phyloP scores from a whole-genome alignment of 2,113 vertebrate genomes.

The Pelecanoides urinatrix region DNA sequence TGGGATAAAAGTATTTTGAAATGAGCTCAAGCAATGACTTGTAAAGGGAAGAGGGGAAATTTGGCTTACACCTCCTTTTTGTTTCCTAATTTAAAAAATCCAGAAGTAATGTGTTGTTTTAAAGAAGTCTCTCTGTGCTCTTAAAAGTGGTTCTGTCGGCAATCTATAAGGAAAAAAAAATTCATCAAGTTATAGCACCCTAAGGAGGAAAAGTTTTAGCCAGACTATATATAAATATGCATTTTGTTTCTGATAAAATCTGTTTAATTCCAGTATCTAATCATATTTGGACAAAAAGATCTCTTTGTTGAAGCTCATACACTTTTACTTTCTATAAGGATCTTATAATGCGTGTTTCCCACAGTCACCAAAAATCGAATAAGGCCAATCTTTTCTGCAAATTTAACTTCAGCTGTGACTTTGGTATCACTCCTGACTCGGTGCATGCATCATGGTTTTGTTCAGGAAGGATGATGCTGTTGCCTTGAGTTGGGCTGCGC shows the following conservation, averaged over 20 bases:
- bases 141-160: neutral
- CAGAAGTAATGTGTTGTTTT: neutral
- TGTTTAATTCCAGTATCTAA: neutral
- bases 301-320: neutral
- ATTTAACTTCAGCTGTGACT: neutral
- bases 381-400: neutral
- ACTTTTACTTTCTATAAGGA: neutral
- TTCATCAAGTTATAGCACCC: neutral
- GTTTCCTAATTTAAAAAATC: neutral
- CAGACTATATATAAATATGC: neutral
- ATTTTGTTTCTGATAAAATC: neutral
- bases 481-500: neutral
- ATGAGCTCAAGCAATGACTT: neutral
- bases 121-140: neutral
- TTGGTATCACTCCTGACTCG: rapidly evolving
- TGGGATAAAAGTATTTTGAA: neutral
- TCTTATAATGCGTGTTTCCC: rapidly evolving
- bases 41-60: neutral
- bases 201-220: neutral
- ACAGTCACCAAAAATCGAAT: neutral
- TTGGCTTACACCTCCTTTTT: neutral
- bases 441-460: rapidly evolving
- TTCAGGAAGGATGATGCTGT: neutral
- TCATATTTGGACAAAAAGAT: neutral
- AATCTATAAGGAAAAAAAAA: neutral